These are phyloP conservation scores for Chrysolina americana DNA, from an alignment of 2,888 invertebrate genomes.

Conservation along the genomic window DNA sequence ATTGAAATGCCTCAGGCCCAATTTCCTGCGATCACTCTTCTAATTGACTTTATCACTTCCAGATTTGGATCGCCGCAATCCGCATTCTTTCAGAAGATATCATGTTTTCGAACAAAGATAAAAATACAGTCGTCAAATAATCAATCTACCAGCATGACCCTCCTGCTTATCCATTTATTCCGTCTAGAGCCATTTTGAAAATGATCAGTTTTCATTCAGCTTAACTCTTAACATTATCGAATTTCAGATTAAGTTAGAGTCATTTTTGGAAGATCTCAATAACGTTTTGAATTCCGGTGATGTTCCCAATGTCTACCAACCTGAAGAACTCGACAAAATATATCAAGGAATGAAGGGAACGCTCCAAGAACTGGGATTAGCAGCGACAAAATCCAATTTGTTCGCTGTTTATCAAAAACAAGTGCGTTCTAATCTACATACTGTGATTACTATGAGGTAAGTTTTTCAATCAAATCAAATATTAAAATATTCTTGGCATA, in stretches of 20 bases:
- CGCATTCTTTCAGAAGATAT: no score
- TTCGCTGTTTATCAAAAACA: constrained; percentile 86
- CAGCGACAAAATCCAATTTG: constrained; percentile 87
- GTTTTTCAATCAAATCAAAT: background rate
- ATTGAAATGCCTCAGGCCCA: no score
- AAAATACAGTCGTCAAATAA: no score
- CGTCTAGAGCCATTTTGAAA: background rate
- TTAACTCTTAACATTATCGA: background rate
- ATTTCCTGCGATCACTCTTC: no score
- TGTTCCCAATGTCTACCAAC: constrained; percentile 89
- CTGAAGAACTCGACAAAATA: constrained; percentile 85
- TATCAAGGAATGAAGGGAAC: constrained; percentile 82
- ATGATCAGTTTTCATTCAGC: background rate
- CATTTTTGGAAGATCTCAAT: constrained; percentile 90
- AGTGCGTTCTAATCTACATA: constrained; percentile 86
- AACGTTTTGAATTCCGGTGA: constrained; percentile 91
- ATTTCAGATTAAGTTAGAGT: constrained; percentile 85
- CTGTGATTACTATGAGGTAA: constrained; percentile 82
- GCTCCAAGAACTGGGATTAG: constrained; percentile 81
- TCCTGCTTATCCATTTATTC: no score
- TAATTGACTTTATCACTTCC: no score
- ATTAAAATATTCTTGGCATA: background rate
- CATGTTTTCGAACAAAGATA: no score
- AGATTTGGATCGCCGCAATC: no score
- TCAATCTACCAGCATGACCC: no score